Base-by-base conservation (phyloP, 1,140 invertebrate species). In the Papilio glaucus region DNA sequence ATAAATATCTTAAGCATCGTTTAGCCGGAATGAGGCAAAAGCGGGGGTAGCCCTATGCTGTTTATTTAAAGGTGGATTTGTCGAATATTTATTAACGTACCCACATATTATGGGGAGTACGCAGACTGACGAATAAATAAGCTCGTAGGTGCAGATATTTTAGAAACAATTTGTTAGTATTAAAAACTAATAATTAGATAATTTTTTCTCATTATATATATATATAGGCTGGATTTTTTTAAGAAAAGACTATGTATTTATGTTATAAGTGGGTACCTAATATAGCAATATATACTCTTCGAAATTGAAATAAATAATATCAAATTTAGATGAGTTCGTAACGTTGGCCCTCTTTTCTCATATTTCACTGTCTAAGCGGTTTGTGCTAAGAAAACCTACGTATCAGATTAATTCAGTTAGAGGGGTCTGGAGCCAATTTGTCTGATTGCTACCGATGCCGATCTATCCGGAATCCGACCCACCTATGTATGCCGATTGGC, bases 1-100 rank as follows among this genome's bases (percentile, higher is more conserved):
- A 93, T 93, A 91, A 93, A 93, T 91, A 88, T 93, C 85, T 91
- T 83, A 89, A 91, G 91, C 88, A 85, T 87, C 91, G 89, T 93
- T 93, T 93, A 85, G 82, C 84, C 84, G 81, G 85, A 88, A 89
- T 84, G 85, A 90, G 82, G 84, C 83, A 89, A 93, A 90, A 91
- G 89, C 84, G 85, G 84, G 62, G 86, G 86, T 85, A 84, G 87
- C 86, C 88, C 88, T 76, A 85, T 90, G 88, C 81, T 86, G 88
- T 88, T 90, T 90, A 87, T 91, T 89, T 89, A 90, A 88, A 91
- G 89, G 89, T 90, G 87, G 89, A 91, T 92, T 89, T 91, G 83
- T 85, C 78, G 80, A 82, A 88, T 88, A 89, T 91, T 92, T 91
- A 90, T 91, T 89, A 84, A 81, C 76, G 83, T 79, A 77, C 76